phyloP scores from a whole-genome alignment of 2,888 invertebrate species.

The Ophioninae sp. region DNA sequence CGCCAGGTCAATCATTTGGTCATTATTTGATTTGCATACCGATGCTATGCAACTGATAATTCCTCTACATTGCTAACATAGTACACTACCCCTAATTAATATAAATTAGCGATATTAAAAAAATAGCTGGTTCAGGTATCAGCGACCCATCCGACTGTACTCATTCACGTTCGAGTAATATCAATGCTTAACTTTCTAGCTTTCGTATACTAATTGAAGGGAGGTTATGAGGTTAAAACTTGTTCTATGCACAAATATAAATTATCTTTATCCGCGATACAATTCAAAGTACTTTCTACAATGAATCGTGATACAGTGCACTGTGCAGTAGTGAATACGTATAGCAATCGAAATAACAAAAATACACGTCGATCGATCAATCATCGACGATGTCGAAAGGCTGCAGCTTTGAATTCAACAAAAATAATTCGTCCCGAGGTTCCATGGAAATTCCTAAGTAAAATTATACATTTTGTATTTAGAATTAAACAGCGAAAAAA shows the following conservation, averaged over 20 bases:
- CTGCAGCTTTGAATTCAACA: background rate
- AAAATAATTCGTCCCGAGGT: background rate
- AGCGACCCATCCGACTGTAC: background rate
- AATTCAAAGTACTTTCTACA: conserved; percentile 33
- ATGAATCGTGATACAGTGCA: conserved; percentile 43
- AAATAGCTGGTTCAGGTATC: background rate
- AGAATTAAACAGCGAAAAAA: background rate
- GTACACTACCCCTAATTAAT: background rate
- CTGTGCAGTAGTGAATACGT: conserved; percentile 46
- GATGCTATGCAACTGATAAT: too few relatives aligned
- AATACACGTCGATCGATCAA: conserved; percentile 10
- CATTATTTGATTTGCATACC: background rate
- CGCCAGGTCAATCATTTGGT: too few relatives aligned
- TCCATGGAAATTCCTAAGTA: conserved; percentile 1
- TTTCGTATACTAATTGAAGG: background rate
- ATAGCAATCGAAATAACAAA: conserved; percentile 30
- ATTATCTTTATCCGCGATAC: conserved; percentile 51
- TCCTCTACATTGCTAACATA: background rate
- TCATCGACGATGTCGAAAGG: background rate
- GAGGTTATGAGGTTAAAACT: background rate
- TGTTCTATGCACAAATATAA: conserved; percentile 46
- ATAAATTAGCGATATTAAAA: background rate
- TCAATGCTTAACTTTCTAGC: background rate
- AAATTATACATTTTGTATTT: background rate
- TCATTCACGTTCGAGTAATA: background rate